Evolutionary conservation across 2,113 vertebrate species (phyloP).

Genomic region (Istiophorus platypterus): DNA sequence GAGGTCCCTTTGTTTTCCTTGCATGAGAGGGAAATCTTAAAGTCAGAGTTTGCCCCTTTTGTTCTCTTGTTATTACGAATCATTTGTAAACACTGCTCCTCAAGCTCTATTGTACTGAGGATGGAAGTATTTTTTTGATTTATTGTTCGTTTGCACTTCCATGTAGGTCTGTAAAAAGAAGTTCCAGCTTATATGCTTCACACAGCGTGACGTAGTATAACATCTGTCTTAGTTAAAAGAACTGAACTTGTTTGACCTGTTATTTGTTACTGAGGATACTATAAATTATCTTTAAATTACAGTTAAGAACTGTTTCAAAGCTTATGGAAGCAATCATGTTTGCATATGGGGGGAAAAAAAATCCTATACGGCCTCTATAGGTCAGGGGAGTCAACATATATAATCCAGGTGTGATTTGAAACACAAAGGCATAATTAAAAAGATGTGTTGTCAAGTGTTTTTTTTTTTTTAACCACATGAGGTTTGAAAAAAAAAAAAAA

Average conservation of each 20-base stretch:
- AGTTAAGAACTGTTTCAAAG: background rate
- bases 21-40: background rate
- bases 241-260: constrained; percentile 12
- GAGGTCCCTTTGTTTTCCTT: background rate
- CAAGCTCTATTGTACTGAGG: background rate
- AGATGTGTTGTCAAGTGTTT: constrained; percentile 8
- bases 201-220: background rate
- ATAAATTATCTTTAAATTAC: background rate
- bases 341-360: background rate
- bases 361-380: constrained; percentile 17
- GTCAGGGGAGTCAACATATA: constrained; percentile 36
- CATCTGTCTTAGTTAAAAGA: background rate
- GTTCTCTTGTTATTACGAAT: constrained; percentile 11
- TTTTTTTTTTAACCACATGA: background rate
- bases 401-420: constrained; percentile 68
- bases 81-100: background rate
- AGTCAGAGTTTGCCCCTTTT: background rate
- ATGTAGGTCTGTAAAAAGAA: background rate
- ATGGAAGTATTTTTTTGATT: background rate
- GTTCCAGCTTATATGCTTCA: background rate
- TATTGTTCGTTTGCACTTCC: background rate
- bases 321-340: constrained; percentile 42
- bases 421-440: constrained; percentile 30
- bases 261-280: background rate
- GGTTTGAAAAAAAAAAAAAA: constrained; percentile 45